Percentiles rank a stretch among this genome's conserved stretches.
Conservation (phyloP, 2,888 invertebrate genomes). For the Drosophila incognita region DNA sequence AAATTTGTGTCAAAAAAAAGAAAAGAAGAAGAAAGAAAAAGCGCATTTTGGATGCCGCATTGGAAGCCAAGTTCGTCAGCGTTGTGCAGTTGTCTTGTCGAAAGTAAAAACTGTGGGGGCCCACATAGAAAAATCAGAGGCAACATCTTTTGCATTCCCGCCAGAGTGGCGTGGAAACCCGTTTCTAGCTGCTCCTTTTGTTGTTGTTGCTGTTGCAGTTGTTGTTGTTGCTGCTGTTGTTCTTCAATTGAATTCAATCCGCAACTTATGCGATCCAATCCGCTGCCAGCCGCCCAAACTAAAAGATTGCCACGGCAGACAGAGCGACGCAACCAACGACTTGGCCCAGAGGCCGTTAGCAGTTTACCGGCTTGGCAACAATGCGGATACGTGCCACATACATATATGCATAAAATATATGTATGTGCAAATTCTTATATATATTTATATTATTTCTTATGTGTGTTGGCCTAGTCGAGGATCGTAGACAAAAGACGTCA, state of each 20-base stretch:
- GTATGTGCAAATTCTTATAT: neutral
- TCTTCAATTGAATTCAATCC: slow-evolving; percentile 18
- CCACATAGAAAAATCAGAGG: slow-evolving; percentile 28
- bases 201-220: neutral
- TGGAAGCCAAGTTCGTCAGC: neutral
- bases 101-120: slow-evolving; percentile 47
- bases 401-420: neutral
- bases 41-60: neutral
- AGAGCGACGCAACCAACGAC: slow-evolving; percentile 44
- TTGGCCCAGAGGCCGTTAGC: slow-evolving; percentile 44
- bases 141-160: slow-evolving; percentile 19
- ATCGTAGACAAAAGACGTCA: slow-evolving; percentile 54
- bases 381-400: slow-evolving; percentile 54
- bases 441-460: slow-evolving; percentile 2
- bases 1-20: neutral
- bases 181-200: slow-evolving; percentile 34
- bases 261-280: slow-evolving; percentile 17
- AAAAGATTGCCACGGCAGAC: slow-evolving; percentile 46
- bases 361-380: slow-evolving; percentile 51
- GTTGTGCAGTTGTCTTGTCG: slow-evolving; percentile 21
- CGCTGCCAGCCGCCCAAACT: slow-evolving; percentile 11
- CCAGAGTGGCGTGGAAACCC: slow-evolving; percentile 23
- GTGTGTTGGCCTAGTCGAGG: slow-evolving; percentile 45
- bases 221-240: neutral
- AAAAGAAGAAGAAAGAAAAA: neutral